Evolutionary conservation across 2,113 vertebrate genomes (phyloP).

Genomic region (Mormyrus iriodes): DNA sequence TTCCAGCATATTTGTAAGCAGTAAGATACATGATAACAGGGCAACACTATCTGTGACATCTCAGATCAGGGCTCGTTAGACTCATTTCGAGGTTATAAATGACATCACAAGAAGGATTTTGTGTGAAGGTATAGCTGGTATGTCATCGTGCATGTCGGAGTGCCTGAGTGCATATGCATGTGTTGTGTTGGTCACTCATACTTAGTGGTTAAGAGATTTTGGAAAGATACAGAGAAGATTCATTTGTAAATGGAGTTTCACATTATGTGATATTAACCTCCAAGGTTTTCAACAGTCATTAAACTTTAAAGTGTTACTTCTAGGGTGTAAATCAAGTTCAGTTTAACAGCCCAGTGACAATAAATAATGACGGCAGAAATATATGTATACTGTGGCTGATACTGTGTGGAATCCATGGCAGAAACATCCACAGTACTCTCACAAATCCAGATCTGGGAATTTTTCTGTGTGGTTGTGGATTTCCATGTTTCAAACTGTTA

Average conservation of each 20-base stretch:
- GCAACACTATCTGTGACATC: neutral
- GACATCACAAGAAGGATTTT: neutral
- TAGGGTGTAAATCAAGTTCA: neutral
- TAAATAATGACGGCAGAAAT: neutral
- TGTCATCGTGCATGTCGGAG: neutral
- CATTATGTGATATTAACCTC: neutral
- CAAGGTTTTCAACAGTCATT: neutral
- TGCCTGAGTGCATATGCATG: neutral
- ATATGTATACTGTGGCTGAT: neutral
- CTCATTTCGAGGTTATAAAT: neutral
- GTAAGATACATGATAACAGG: neutral
- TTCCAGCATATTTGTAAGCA: neutral
- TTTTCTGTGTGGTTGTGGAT: neutral
- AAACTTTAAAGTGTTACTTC: neutral
- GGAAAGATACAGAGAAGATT: neutral
- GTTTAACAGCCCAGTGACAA: neutral
- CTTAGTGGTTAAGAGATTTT: neutral
- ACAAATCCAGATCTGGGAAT: neutral
- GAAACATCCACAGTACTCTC: neutral
- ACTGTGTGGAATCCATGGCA: neutral
- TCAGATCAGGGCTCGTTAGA: neutral
- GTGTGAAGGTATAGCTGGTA: neutral
- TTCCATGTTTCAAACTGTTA: too few relatives aligned
- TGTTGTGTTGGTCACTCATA: neutral
- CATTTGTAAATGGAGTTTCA: neutral